These are phyloP conservation scores for Anastrepha obliqua DNA, from an alignment of 1,140 invertebrate genomes.

Conservation along the genomic window DNA sequence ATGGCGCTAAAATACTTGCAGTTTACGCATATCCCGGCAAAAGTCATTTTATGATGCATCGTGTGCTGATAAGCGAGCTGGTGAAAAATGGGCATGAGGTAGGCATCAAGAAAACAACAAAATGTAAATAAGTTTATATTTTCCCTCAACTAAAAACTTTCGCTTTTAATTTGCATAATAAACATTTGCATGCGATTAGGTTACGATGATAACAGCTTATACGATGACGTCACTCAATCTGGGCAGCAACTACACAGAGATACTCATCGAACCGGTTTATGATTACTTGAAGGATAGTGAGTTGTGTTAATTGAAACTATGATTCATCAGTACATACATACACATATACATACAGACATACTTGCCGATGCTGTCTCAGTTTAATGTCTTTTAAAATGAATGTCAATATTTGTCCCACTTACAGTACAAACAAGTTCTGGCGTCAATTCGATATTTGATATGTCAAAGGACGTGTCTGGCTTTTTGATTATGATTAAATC, in stretches of 20 bases:
- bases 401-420: background rate
- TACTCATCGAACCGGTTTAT: constrained; percentile 61
- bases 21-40: constrained; percentile 69
- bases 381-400: background rate
- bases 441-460: constrained; percentile 66
- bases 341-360: too few relatives aligned
- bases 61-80: constrained; percentile 64
- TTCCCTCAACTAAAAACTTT: background rate
- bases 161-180: background rate
- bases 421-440: constrained; percentile 63
- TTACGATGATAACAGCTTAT: constrained; percentile 67
- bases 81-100: constrained; percentile 62
- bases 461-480: constrained; percentile 64
- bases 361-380: background rate
- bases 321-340: background rate
- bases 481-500: constrained; percentile 69
- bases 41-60: constrained; percentile 70
- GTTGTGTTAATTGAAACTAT: background rate
- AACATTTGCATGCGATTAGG: constrained; percentile 56
- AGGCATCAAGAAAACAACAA: background rate
- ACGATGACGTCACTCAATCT: constrained; percentile 62
- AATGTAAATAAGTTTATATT: background rate
- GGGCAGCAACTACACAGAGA: constrained; percentile 66
- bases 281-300: constrained; percentile 59
- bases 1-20: constrained; percentile 62